Conservation (phyloP, 2,113 vertebrate genomes). For the Chaetops frenatus region DNA sequence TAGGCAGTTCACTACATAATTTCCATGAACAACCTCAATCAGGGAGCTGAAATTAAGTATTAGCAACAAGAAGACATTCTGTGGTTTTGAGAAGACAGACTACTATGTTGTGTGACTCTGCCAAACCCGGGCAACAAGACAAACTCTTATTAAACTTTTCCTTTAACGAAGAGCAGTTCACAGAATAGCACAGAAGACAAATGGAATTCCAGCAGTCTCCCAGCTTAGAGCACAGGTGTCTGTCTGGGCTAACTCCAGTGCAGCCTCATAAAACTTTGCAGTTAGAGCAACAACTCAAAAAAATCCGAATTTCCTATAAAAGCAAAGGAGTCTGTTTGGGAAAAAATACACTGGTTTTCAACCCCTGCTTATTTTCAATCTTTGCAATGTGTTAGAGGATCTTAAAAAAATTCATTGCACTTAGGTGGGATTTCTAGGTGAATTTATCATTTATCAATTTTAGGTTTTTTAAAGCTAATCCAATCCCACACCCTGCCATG, state of each 20-base stretch:
- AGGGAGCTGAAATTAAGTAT: constrained; percentile 7
- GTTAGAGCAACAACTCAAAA: background rate
- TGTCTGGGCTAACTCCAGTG: background rate
- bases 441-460: too few relatives aligned
- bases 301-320: accelerated
- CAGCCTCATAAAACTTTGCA: background rate
- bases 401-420: background rate
- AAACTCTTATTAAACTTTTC: background rate
- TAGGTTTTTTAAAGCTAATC: background rate
- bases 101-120: background rate
- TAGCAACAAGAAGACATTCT: background rate
- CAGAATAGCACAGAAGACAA: background rate
- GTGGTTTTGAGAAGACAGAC: background rate
- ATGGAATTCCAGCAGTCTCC: background rate
- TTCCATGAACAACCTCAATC: constrained; percentile 44
- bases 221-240: background rate
- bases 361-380: background rate
- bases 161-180: background rate
- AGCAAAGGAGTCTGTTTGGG: background rate
- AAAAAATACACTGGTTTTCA: background rate
- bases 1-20: constrained; percentile 39
- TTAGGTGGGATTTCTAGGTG: background rate
- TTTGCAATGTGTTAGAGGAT: background rate
- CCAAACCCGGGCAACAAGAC: background rate
- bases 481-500: accelerated